Percentiles rank a stretch among this genome's conserved stretches.
These are phyloP conservation scores for Orthosia gothica DNA, from an alignment of 2,888 invertebrate genomes.

Conservation along the genomic window DNA sequence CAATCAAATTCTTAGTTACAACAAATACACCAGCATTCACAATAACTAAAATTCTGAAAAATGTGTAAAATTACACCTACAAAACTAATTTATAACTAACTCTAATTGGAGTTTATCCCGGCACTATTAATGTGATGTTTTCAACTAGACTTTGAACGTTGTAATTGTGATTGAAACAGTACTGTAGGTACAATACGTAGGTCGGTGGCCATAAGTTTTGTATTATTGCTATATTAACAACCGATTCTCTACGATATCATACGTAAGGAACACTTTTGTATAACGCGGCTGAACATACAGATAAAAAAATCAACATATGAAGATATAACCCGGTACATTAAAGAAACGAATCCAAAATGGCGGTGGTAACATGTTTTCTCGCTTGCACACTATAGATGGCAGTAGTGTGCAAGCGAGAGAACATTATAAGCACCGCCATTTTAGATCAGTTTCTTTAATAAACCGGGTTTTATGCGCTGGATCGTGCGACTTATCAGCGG, in stretches of 20 bases:
- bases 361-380: too few species aligned
- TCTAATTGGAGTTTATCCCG: constrained; percentile 61
- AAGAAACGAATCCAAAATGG: too few species aligned
- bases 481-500: constrained; percentile 69
- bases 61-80: constrained; percentile 40
- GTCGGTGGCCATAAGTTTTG: constrained; percentile 26
- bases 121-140: constrained; percentile 63
- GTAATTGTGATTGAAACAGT: constrained; percentile 19
- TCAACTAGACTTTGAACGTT: constrained; percentile 45
- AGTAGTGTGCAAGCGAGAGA: too few species aligned
- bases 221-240: constrained; percentile 59
- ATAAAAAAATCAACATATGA: constrained; percentile 47
- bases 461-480: constrained; percentile 65
- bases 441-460: too few species aligned
- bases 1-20: constrained; percentile 10
- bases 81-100: constrained; percentile 58
- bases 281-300: constrained; percentile 33
- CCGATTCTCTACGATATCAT: constrained; percentile 5
- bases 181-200: constrained; percentile 8
- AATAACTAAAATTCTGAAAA: constrained; percentile 15
- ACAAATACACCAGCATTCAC: constrained; percentile 18
- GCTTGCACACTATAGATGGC: too few species aligned
- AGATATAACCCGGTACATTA: constrained; percentile 29
- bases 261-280: constrained; percentile 12
- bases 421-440: too few species aligned